Base-by-base conservation (phyloP, 2,888 invertebrate species). In the Polyommatus icarus region DNA sequence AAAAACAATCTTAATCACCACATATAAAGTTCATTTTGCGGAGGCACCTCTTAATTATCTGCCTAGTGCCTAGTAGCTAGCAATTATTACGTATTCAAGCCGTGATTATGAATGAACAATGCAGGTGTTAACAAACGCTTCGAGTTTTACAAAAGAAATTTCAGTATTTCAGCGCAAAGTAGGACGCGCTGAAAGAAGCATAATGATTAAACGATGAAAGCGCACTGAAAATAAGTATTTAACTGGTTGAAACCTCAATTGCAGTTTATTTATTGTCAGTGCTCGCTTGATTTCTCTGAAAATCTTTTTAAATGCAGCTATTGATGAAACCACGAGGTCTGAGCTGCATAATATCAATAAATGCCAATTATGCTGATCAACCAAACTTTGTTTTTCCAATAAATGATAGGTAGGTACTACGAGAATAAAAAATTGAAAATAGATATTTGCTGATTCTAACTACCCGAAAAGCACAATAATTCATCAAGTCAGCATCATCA, bases 1-100 rank as follows among this genome's bases (percentile, higher is more conserved):
- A 67, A 67, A 32, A 67, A 15, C 29, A 29, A 29, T 15, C 67
- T 67, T 67, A 67, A 67, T 24, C 1, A 1, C 0, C 29, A 15
- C 12, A 1, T 0, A 29, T 67, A 67, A 29, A 67, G 67, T 29
- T 15, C 15, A 32, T 29, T 32, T 67, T 32, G 29, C 67, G 6
- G 20, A 15, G 15, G 67, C 67, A 32, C 15, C 15, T 5, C 15
- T n/a, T 72, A 72, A 72, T 72, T 36, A 29, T 20, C 32, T 50
- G 73, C 54, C 29, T 54, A 75, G 54, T n/a, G 18, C 5, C 54
- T 54, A 73, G 46, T 50, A 61, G 1, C 46, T 12, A 24, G 73
- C 50, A n/a, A 20, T 72, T 54, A 75, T 75, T 75, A 75, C 75
- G 75, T 75, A 75, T 75, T 75, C 54, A 72, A n/a, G 72, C 40